Base-by-base conservation (phyloP, 1,140 invertebrate species). In the Mesaphorura yosii region DNA sequence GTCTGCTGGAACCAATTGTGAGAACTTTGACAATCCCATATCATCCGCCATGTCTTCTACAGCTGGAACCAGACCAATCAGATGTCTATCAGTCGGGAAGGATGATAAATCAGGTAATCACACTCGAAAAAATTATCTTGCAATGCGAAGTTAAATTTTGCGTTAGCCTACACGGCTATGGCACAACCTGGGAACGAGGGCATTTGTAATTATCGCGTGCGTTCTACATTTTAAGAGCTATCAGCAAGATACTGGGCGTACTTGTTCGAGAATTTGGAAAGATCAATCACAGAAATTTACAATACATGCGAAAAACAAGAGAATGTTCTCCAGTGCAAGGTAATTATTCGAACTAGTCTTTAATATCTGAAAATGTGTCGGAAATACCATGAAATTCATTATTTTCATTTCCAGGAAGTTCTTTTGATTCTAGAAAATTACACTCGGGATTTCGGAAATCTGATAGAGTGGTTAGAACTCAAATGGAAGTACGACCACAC, bases 401-500 rank as follows among this genome's bases (percentile, higher is more conserved):
- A 17, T 44, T 55, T 59, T 59, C 42, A 49, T 65, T 85, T 82
- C 64, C 80, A 93, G 78, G 91, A 95, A 75, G 87, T 88, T 1
- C 89, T 94, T 54, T 73, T 95, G 65, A 88, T 94, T 55, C 68
- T 96, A 48, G 88, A 95, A 68, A 92, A 93, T 66, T 94, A 91
- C 67, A 86, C 86, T 7, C 77, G 87, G 25, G 91, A 96, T 69
- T 95, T 96, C 66, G 84, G 88, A 64, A 88, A 88, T 19, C 72
- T 95, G 3, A 87, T 90, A 41, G 86, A 93, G 67, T 90, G 88
- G 82, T 83, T 95, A 63, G 80, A 85, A 65, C 73, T 94, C 3
- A 90, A 93, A 71, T 89, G 85, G 82, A 86, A 89, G 47, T 94
- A 89, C 67, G 91, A 95, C 67, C 86, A 85, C 66, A 87, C 88